Evolutionary conservation across 2,797 vertebrate genomes (phyloP).

Genomic region (Halcyon chelicuti): DNA sequence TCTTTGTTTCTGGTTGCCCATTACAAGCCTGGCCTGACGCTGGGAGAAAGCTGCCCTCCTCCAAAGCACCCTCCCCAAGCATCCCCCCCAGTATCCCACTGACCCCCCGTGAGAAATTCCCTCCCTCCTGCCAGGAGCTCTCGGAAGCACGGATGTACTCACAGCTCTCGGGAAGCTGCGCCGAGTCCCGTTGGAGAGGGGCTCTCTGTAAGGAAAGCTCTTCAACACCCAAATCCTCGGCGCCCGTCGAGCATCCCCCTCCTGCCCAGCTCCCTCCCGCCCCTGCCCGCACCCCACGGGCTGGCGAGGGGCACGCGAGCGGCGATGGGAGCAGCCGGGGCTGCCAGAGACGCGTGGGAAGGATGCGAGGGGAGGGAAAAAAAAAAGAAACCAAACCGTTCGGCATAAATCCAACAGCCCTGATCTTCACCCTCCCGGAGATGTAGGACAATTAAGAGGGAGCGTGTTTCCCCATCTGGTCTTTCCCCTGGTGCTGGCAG

Average conservation of each 20-base stretch:
- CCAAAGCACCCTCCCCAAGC: not conserved
- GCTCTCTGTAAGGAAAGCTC: not conserved
- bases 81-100: not conserved
- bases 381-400: not conserved
- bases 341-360: not conserved
- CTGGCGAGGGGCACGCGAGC: not conserved
- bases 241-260: not conserved
- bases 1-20: not conserved
- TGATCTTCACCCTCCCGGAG: not conserved
- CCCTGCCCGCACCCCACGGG: not conserved
- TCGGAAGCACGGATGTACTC: not conserved
- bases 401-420: not conserved
- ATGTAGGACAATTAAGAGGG: not conserved
- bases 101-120: not conserved
- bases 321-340: not conserved
- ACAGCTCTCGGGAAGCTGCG: not conserved
- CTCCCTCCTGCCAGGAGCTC: not conserved
- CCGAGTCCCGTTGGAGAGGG: not conserved
- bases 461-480: slow-evolving; percentile 41
- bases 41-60: not conserved
- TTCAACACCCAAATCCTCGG: not conserved
- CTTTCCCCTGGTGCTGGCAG: not conserved
- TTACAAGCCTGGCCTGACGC: not conserved
- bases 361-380: not conserved
- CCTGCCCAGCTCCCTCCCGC: not conserved